phyloP scores from a whole-genome alignment of 2,113 vertebrate genomes.

The Zeus faber region DNA sequence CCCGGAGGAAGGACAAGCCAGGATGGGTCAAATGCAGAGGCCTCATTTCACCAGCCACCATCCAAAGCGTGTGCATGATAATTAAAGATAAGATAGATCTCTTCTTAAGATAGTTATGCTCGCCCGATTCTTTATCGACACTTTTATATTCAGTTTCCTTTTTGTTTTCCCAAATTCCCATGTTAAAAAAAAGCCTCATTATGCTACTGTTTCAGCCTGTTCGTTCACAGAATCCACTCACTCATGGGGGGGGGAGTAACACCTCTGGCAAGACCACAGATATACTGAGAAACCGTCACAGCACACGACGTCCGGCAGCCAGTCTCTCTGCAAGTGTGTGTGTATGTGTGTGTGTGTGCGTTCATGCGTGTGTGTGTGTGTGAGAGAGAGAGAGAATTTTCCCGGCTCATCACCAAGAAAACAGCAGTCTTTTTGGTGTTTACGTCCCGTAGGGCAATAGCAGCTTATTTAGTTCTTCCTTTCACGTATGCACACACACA shows the following conservation, averaged over 20 bases:
- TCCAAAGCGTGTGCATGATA: too few species aligned
- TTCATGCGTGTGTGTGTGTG: slow-evolving; percentile 4
- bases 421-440: slow-evolving; percentile 38
- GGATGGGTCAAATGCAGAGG: too few species aligned
- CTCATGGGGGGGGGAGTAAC: neutral
- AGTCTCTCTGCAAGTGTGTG: neutral
- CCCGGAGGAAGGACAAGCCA: too few species aligned
- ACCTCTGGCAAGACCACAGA: slow-evolving; percentile 29
- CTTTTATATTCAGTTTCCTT: neutral
- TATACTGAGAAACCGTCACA: slow-evolving; percentile 45
- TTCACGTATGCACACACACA: neutral
- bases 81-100: too few species aligned
- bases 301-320: too few species aligned
- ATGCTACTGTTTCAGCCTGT: neutral
- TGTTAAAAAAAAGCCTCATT: neutral
- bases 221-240: neutral
- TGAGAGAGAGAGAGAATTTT: slow-evolving; percentile 3
- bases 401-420: too few species aligned
- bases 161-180: neutral
- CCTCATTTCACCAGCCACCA: too few species aligned
- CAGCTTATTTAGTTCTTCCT: slow-evolving; percentile 44
- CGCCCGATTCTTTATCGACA: neutral
- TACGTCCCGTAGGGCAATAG: slow-evolving; percentile 57
- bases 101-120: too few species aligned
- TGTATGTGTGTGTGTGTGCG: slow-evolving; percentile 20